Evolutionary conservation across 1,140 invertebrate species (phyloP).

Genomic region (Drosophila lini): DNA sequence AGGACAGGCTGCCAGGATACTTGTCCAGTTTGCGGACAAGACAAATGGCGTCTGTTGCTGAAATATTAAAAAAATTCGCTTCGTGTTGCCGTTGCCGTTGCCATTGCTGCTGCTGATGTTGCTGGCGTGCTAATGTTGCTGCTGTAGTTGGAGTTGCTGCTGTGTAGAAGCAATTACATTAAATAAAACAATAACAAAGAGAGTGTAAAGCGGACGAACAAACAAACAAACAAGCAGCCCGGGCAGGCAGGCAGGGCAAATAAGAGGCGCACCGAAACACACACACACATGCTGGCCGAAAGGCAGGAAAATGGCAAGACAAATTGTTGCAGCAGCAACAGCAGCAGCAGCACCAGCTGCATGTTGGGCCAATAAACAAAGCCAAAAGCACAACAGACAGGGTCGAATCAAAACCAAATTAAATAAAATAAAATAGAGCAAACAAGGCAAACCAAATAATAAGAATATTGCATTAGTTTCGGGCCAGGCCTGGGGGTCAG

Average conservation of each 20-base stretch:
- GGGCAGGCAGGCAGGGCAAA: constrained; percentile 14
- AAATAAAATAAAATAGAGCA: constrained; percentile 69
- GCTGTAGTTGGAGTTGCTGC: constrained; percentile 18
- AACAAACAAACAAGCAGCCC: constrained; percentile 37
- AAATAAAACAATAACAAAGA: constrained; percentile 76
- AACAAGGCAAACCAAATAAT: constrained; percentile 74
- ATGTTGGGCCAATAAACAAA: constrained; percentile 76
- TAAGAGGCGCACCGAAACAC: constrained; percentile 42
- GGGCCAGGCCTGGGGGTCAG: constrained; percentile 15
- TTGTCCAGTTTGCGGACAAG: constrained; percentile 73
- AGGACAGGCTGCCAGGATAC: constrained; percentile 50
- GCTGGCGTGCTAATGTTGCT: constrained; percentile 8
- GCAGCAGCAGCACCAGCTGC: constrained; percentile 63
- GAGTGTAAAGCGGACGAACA: constrained; percentile 42
- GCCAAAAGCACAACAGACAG: constrained; percentile 34
- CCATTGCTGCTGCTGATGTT: not conserved
- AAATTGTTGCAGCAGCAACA: constrained; percentile 72
- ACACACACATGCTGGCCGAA: constrained; percentile 52
- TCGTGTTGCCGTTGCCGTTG: constrained; percentile 10
- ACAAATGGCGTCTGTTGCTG: constrained; percentile 76
- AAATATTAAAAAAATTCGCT: constrained; percentile 70
- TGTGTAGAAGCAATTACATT: constrained; percentile 72
- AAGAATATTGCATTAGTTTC: constrained; percentile 79
- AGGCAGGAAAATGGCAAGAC: constrained; percentile 58
- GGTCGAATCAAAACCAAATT: constrained; percentile 73